Evolutionary conservation across 2,888 invertebrate genomes (phyloP), one percentile per base, ranked within the genome.

Genomic region (Leucania comma): DNA sequence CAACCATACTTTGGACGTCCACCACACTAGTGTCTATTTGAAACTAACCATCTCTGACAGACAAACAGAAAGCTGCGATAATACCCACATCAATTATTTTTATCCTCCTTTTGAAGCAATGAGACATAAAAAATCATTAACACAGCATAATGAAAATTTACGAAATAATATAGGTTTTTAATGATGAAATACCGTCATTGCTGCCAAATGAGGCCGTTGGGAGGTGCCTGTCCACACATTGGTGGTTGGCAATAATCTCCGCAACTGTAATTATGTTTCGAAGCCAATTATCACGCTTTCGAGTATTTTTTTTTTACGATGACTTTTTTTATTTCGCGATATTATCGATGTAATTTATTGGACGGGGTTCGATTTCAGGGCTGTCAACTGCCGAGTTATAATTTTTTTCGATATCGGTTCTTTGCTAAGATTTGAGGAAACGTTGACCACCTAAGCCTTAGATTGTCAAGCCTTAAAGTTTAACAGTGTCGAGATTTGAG

Each of bases 291-390:
- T 78, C 74, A 72, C 75, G 65, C 66, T 66, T 63, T 63, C 65
- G 32, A 57, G 56, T 4, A n/a, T 65, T 51, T 69, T 75, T 69
- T 75, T 80, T 81, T 75, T 75, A 70, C 54, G 53, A 66, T 63
- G 58, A 42, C 56, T 78, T 78, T 80, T 80, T 85, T 69, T 78
- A 76, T 69, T 83, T 79, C 22, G 72, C 76, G 84, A 84, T 85
- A 78, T 57, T 83, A 85, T 82, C 84, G 76, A 63, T 56, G 72
- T 85, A 82, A 84, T 84, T 85, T 84, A 84, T 84, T 82, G 86
- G 66, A 56, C 62, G 64, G 46, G 51, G 70, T 80, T 81, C 66
- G 68, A 67, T 67, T 57, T 5, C 71, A 84, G 83, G 84, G 84
- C 17, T 84, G 76, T 1, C 68, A 8, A 22, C 22, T n/a, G 9